phyloP scores from a whole-genome alignment of 2,888 invertebrate species.

The Orthonychiurus folsomi region DNA sequence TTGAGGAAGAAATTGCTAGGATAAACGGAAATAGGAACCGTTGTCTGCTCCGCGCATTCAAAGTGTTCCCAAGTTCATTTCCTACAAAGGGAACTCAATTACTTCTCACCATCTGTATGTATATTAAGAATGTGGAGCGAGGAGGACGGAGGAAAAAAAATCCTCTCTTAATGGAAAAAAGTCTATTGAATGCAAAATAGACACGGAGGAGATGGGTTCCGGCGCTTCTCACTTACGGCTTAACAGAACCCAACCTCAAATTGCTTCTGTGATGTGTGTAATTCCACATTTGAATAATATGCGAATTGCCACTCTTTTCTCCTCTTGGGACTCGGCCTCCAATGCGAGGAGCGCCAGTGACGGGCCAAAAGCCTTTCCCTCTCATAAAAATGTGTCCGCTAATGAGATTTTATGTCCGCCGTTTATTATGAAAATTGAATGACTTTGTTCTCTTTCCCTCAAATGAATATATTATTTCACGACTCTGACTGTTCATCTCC shows the following conservation, averaged over 20 bases:
- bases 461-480: constrained; percentile 38
- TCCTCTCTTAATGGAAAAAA: constrained; percentile 41
- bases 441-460: constrained; percentile 32
- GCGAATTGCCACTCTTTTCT: constrained; percentile 23
- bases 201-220: constrained; percentile 14
- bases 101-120: constrained; percentile 39
- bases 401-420: constrained; percentile 38
- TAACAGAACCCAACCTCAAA: constrained; percentile 28
- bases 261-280: constrained; percentile 28
- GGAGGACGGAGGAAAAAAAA: constrained; percentile 29
- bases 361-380: constrained; percentile 9
- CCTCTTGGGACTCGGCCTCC: constrained; percentile 7
- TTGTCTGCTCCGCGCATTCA: constrained; percentile 27
- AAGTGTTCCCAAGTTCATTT: constrained; percentile 23
- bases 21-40: constrained; percentile 31
- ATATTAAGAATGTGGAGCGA: constrained; percentile 33
- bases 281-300: constrained; percentile 26
- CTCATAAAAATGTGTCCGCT: constrained; percentile 33
- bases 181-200: constrained; percentile 41
- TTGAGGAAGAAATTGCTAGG: constrained; percentile 30
- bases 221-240: constrained; percentile 22
- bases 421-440: constrained; percentile 39
- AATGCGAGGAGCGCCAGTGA: constrained; percentile 8
- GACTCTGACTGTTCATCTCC: constrained; percentile 24
- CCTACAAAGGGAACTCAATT: constrained; percentile 37